Percentiles rank a stretch among this genome's conserved stretches.
phyloP scores from a whole-genome alignment of 64 coral and sea anemone species.

The Porites australiensis region DNA sequence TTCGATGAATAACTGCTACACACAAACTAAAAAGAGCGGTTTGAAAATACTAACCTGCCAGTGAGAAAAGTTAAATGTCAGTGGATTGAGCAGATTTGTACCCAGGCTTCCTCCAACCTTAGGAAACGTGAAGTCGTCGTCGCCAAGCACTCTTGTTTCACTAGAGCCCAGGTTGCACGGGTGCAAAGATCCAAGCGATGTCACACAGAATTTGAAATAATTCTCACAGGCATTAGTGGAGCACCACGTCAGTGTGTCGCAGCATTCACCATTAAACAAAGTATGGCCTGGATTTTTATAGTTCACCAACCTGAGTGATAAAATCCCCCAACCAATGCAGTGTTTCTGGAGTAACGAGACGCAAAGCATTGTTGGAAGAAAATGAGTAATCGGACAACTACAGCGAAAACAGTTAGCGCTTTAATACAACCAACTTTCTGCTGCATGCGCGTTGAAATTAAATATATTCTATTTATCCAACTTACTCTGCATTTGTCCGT shows the following conservation, averaged over 20 bases:
- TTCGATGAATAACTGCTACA: too few species aligned
- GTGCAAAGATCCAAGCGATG: slow-evolving; percentile 2
- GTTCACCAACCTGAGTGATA: slow-evolving; percentile 42
- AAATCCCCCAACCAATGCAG: slow-evolving; percentile 12
- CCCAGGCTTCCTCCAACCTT: slow-evolving; percentile 41
- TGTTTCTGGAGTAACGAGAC: not conserved
- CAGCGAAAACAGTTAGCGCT: too few species aligned
- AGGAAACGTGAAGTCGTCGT: slow-evolving; percentile 63
- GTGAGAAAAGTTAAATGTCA: slow-evolving; percentile 35
- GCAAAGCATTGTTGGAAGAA: too few species aligned
- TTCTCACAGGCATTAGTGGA: slow-evolving; percentile 38
- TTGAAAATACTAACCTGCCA: slow-evolving; percentile 26
- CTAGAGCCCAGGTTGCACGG: slow-evolving; percentile 39
- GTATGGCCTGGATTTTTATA: slow-evolving; percentile 19
- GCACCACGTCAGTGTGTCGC: slow-evolving; percentile 48
- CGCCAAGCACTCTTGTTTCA: slow-evolving; percentile 35
- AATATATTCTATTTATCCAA: too few species aligned
- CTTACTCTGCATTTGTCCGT: too few species aligned
- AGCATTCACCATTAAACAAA: slow-evolving; percentile 66
- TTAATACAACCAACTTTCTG: too few species aligned
- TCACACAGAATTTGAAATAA: slow-evolving; percentile 67
- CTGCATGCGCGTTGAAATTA: too few species aligned
- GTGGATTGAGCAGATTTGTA: slow-evolving; percentile 31
- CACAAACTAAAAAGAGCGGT: not conserved
- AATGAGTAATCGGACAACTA: too few species aligned